Evolutionary conservation across 2,888 invertebrate species (phyloP).

Genomic region (Tetramorium bicarinatum): DNA sequence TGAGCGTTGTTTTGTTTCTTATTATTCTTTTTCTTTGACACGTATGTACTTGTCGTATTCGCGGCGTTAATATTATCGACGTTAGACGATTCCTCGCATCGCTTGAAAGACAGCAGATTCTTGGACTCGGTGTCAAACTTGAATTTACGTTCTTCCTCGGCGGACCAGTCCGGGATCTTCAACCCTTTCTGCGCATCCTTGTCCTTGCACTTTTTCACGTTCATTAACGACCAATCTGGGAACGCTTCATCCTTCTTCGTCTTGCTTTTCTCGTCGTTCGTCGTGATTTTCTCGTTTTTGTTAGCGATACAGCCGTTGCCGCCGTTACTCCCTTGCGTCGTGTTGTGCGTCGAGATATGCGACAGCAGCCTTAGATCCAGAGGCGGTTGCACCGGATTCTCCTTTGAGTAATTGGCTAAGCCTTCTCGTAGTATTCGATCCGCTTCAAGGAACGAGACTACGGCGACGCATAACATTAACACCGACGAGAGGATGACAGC

Average conservation of each 20-base stretch:
- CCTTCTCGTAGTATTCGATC: slow-evolving; percentile 89
- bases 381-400: slow-evolving; percentile 88
- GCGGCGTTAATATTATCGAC: slow-evolving; percentile 70
- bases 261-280: slow-evolving; percentile 71
- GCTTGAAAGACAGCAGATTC: slow-evolving; percentile 75
- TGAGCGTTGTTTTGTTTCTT: slow-evolving; percentile 71
- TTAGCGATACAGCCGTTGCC: slow-evolving; percentile 59
- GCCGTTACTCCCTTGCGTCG: slow-evolving; percentile 74
- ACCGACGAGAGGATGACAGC: slow-evolving; percentile 89
- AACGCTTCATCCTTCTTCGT: slow-evolving; percentile 77
- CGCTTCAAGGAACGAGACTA: slow-evolving; percentile 91
- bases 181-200: slow-evolving; percentile 78
- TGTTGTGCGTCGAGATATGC: slow-evolving; percentile 85
- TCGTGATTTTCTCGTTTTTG: slow-evolving; percentile 78
- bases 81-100: slow-evolving; percentile 69
- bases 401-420: slow-evolving; percentile 87
- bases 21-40: slow-evolving; percentile 75
- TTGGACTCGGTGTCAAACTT: slow-evolving; percentile 81
- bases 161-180: slow-evolving; percentile 83
- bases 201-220: slow-evolving; percentile 80
- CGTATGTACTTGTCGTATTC: slow-evolving; percentile 57
- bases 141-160: slow-evolving; percentile 82
- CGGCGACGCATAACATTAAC: slow-evolving; percentile 89
- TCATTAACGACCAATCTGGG: slow-evolving; percentile 82
- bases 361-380: slow-evolving; percentile 88